Evolutionary conservation across 2,797 vertebrate genomes (phyloP), one percentile per base, ranked within the genome.

Genomic region (Anguilla pacifica): DNA sequence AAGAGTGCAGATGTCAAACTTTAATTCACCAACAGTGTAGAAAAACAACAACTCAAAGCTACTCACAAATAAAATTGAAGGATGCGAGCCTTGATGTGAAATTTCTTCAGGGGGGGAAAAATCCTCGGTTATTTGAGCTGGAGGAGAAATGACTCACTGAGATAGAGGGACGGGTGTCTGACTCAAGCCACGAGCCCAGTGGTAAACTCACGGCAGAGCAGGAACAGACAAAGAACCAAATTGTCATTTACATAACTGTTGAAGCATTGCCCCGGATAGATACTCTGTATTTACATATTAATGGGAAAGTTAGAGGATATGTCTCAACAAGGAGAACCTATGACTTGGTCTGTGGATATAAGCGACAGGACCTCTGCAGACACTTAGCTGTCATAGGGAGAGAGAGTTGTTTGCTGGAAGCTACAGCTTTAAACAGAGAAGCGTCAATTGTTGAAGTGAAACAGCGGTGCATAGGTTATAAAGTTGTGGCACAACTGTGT

Each of bases 111-210:
- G 11, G 43, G 11, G 43, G 51, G 51, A 35, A 49, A 28, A 86
- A 86, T 28, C 55, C 25, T 39, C 19, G 86, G 70, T 86, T 28
- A 77, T 64, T 89, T 89, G 86, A 90, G 93, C 95, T 95, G 86
- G 93, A 92, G 53, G 10, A 57, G 85, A 2, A 31, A 53, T 96
- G 93, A 96, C 89, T 95, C 94, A 95, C 11, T 55, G 85, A 79
- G 28, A 10, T 0, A 43, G 85, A 90, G 64, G 86, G 84, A 85
- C 53, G 46, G 11, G 46, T 91, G 86, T 89, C 72, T 92, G 91
- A 90, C 86, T 85, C 35, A 87, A 92, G 86, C 64, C 77, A 35
- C 39, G 28, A 46, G 77, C 79, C 2, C 46, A 49, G 79, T n/a
- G 46, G 79, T 51, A 82, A 49, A 51, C 43, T 51, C 43, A 51